These are phyloP conservation scores for Bungarus multicinctus DNA, from an alignment of 2,113 vertebrate species.

Conservation along the genomic window DNA sequence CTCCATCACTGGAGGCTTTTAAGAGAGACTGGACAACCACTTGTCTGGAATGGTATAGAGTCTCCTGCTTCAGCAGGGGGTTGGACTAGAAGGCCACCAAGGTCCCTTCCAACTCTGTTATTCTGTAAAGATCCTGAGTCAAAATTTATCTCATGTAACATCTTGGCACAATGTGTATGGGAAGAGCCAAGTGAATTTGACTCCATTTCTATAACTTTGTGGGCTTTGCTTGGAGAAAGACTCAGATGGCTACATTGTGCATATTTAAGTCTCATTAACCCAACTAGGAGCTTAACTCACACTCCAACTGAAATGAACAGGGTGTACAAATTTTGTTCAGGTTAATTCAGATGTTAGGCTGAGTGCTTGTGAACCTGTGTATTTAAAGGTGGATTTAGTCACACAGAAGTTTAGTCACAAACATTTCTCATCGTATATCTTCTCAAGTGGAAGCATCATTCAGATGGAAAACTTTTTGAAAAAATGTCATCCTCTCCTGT, in stretches of 20 bases:
- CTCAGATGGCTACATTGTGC: neutral
- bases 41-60: neutral
- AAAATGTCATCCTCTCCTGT: neutral
- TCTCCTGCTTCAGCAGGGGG: neutral
- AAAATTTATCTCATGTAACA: neutral
- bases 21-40: neutral
- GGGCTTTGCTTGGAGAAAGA: neutral
- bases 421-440: neutral
- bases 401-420: neutral
- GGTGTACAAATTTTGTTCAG: no score
- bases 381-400: neutral
- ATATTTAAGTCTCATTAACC: neutral
- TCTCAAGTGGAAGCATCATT: neutral
- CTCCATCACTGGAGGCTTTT: neutral
- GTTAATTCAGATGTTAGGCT: neutral
- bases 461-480: neutral
- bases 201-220: neutral
- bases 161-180: neutral
- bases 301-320: neutral
- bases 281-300: neutral
- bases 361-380: neutral
- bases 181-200: neutral
- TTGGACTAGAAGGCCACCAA: neutral
- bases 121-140: neutral
- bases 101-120: neutral